Evolutionary conservation across 1,140 invertebrate genomes (phyloP), one percentile per base, ranked within the genome.

Genomic region (Tetranychus cinnabarinus): DNA sequence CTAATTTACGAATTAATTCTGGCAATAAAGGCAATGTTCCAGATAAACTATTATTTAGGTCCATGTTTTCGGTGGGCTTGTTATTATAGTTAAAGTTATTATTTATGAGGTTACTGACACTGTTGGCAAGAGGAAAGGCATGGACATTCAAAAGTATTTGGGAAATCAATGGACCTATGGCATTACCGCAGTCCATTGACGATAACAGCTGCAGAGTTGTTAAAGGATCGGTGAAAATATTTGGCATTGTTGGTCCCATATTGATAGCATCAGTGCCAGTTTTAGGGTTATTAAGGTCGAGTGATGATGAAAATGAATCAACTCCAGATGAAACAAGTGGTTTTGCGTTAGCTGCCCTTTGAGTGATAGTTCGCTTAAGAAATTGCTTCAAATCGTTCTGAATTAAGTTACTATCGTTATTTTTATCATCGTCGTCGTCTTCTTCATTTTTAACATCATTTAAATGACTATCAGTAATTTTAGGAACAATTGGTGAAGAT

Each of bases 361-460:
- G 65, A 56, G 56, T 65, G 42, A 67, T 66, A 15, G 66, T 64
- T 15, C 60, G 46, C 46, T 67, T 67, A 31, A 82, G 68, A 60
- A 81, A 67, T 36, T 72, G 72, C 66, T 78, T 76, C 13, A 81
- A 42, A 42, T 42, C 39, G 10, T 42, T 42, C 10, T 42, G 39
- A 42, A 42, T 42, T 42, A 42, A 42, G 39, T 10, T 42, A 10
- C 39, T 42, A 42, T 42, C 10, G 63, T 61, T 48, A 66, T 60
- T 62, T 62, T 64, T 64, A 65, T 64, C 35, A 61, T 52, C 61
- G 61, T 64, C 36, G 59, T 63, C 58, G 62, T 61, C 15, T 63
- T 60, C 47, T 63, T 62, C 60, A 59, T 61, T 42, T 5, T 34
- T 33, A 4, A 6, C 10, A 42, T 42, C 39, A 42, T 42, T 5